Percentiles rank a stretch among this genome's conserved stretches.
Evolutionary conservation across 2,888 invertebrate genomes (phyloP).

Genomic region (Drosophila basisetae): DNA sequence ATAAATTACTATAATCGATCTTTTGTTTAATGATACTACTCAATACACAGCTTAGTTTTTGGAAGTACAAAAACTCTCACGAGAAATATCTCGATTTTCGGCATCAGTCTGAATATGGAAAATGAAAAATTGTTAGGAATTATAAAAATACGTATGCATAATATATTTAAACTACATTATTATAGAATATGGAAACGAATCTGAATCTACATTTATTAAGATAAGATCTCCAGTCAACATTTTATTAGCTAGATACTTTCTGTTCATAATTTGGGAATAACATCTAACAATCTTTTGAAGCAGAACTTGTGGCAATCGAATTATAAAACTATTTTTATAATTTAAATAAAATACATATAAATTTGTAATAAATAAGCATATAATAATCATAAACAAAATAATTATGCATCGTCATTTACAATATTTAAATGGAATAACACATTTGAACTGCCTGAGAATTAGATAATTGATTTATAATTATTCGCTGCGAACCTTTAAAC

Average conservation of each 20-base stretch:
- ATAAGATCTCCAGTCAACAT: background rate
- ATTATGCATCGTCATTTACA: background rate
- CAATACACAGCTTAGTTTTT: background rate
- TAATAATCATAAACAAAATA: background rate
- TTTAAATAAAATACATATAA: background rate
- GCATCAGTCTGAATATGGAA: background rate
- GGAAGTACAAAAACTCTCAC: background rate
- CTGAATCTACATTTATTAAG: background rate
- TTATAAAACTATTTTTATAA: background rate
- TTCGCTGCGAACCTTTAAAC: conserved; percentile 6
- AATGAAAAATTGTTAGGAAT: background rate
- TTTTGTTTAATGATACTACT: background rate
- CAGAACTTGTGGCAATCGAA: background rate
- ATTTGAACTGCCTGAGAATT: background rate
- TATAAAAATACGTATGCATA: background rate
- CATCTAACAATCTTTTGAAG: background rate
- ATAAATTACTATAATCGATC: conserved; percentile 3
- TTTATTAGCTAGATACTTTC: background rate
- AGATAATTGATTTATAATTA: conserved; percentile 18
- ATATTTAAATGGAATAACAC: background rate
- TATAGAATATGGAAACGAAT: background rate
- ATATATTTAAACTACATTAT: background rate
- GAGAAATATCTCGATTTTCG: background rate
- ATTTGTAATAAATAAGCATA: background rate
- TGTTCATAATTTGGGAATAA: background rate